A percentile compares a stretch with the other conserved stretches of the same genome.
Conservation (phyloP, 2,113 vertebrate species). For the Cyphomyrus plagiostoma region DNA sequence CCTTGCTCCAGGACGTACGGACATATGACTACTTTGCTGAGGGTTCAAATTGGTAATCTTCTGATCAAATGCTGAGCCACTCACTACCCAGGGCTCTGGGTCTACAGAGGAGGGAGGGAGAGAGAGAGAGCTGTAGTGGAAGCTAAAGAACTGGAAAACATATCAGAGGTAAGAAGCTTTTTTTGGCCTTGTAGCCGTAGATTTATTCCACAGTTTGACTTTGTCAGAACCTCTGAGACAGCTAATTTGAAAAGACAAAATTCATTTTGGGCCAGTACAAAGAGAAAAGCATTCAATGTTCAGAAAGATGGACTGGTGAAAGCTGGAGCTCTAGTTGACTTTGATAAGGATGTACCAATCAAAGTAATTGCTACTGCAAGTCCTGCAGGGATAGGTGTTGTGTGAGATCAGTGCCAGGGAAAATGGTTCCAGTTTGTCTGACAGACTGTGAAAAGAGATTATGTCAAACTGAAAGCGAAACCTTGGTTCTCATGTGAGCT, state of each 20-base stretch:
- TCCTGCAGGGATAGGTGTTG: conserved; percentile 21
- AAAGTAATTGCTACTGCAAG: conserved; percentile 23
- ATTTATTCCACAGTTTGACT: background rate
- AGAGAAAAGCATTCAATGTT: conserved; percentile 18
- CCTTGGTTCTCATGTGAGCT: background rate
- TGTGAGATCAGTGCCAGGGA: background rate
- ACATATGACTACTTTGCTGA: background rate
- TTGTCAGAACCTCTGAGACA: background rate
- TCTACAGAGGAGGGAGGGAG: background rate
- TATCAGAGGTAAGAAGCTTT: background rate
- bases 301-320: conserved; percentile 16
- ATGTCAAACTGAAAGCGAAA: background rate
- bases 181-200: background rate
- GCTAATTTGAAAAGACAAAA: background rate
- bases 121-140: background rate
- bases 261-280: conserved; percentile 19
- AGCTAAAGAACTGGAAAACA: background rate
- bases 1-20: background rate
- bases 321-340: conserved; percentile 19
- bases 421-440: conserved; percentile 16
- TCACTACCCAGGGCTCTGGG: background rate
- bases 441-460: background rate
- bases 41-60: background rate
- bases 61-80: background rate
- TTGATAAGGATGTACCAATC: conserved; percentile 29